phyloP scores from a whole-genome alignment of 2,797 vertebrate species.

The Taeniopygia guttata region DNA sequence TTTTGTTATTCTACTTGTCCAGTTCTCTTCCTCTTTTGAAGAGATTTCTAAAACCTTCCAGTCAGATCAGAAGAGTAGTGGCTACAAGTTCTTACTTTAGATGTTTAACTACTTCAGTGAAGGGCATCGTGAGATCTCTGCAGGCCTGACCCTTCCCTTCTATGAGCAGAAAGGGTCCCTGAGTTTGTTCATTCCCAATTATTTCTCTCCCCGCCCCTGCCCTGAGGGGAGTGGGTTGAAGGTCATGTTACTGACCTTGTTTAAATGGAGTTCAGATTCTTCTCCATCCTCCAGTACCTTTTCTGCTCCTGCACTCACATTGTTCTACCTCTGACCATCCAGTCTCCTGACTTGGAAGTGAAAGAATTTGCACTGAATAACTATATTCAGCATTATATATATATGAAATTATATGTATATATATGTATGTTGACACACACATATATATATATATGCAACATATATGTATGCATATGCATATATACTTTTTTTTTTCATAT shows the following conservation, averaged over 20 bases:
- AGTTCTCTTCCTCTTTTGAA: neutral
- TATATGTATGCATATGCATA: too few relatives aligned
- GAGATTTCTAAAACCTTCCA: neutral
- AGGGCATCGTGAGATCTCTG: constrained; percentile 27
- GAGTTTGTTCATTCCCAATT: constrained; percentile 13
- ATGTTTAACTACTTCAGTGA: neutral
- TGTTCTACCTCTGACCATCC: constrained; percentile 21
- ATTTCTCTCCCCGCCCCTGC: constrained; percentile 1
- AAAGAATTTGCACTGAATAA: neutral
- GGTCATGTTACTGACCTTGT: constrained; percentile 29
- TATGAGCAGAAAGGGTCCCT: neutral
- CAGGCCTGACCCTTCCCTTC: neutral
- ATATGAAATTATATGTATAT: neutral
- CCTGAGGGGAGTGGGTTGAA: constrained; percentile 15
- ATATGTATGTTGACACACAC: too few relatives aligned
- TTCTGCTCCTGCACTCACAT: neutral
- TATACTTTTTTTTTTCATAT: too few relatives aligned
- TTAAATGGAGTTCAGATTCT: neutral
- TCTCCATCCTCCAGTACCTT: neutral
- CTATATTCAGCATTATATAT: neutral
- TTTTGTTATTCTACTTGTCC: neutral
- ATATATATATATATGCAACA: neutral
- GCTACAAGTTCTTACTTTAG: neutral
- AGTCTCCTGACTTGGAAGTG: neutral
- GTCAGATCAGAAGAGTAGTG: constrained; percentile 9